Base-by-base conservation (phyloP, 2,113 vertebrate species). In the Bungarus multicinctus region DNA sequence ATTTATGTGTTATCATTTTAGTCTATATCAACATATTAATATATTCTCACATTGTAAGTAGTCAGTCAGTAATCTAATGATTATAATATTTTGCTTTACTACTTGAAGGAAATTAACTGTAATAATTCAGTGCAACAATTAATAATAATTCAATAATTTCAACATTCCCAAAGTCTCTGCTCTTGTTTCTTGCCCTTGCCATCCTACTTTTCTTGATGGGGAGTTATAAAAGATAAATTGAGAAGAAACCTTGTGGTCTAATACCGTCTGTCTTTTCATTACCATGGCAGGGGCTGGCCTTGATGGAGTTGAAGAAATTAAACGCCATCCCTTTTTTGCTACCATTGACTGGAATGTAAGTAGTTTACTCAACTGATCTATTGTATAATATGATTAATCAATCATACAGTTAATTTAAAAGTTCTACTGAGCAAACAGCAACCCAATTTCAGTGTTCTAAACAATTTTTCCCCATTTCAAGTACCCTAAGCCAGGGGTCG, bases 311-410 rank as follows among this genome's bases (percentile, higher is more conserved):
- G 99, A 99, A 96, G 99, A 99, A 97, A 99, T 99, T 94, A 99
- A 99, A 94, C 98, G 98, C 3, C 99, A 99, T 64, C 98, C 98
- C 58, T 99, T 99, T 97, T 99, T 99, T 95, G 97, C 97, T 87
- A 98, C 98, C 14, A 98, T 99, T 94, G 98, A 99, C 97, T 99
- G 99, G 99, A 99, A 98, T 0, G 99, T 99, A 96, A 99, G 99
- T 98, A 86, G 1, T 89, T 3, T 18, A 1, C 2, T 0, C 0
- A 2, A 45, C 87, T 89, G n/a, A 50, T 30, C 53, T 1, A 4
- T 1, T 3, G 55, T 52, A 0, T 6, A 2, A 3, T 34, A 69
- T 16, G 64, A 54, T n/a, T 91, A 89, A n/a, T 34, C 34, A 86
- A 14, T 0, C 20, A 47, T 4, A 8, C 50, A 74, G 50, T 20